These are phyloP conservation scores for Anoplopoma fimbria DNA, from an alignment of 2,113 vertebrate species.

Conservation along the genomic window DNA sequence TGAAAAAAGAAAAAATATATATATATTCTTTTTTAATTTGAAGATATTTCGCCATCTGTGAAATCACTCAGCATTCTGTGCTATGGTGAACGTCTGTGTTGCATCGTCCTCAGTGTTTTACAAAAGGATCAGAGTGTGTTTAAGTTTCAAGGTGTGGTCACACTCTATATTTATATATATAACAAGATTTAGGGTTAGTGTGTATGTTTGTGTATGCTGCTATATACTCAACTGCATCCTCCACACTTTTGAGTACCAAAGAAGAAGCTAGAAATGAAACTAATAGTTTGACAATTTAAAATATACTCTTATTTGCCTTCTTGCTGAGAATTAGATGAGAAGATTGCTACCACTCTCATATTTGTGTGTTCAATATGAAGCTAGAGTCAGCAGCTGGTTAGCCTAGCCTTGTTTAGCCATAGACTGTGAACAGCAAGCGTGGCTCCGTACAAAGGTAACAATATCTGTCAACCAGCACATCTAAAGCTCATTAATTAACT, in stretches of 20 bases:
- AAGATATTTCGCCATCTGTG: background rate
- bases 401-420: slow-evolving; percentile 6
- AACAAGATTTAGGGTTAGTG: background rate
- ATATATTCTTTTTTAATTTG: background rate
- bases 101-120: background rate
- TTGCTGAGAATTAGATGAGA: background rate
- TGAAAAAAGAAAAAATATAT: background rate
- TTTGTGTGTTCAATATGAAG: background rate
- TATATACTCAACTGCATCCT: background rate
- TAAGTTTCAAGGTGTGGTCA: slow-evolving; percentile 51
- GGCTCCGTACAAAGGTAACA: background rate
- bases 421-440: background rate
- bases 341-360: background rate
- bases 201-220: background rate
- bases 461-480: background rate
- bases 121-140: slow-evolving; percentile 14
- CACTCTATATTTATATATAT: slow-evolving; percentile 21
- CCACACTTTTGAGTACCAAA: background rate
- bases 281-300: background rate
- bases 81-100: background rate
- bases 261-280: background rate
- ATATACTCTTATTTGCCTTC: background rate
- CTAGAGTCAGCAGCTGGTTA: background rate
- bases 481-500: background rate
- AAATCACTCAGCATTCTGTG: background rate